phyloP scores from a whole-genome alignment of 2,888 invertebrate genomes.

The Villa cingulata region DNA sequence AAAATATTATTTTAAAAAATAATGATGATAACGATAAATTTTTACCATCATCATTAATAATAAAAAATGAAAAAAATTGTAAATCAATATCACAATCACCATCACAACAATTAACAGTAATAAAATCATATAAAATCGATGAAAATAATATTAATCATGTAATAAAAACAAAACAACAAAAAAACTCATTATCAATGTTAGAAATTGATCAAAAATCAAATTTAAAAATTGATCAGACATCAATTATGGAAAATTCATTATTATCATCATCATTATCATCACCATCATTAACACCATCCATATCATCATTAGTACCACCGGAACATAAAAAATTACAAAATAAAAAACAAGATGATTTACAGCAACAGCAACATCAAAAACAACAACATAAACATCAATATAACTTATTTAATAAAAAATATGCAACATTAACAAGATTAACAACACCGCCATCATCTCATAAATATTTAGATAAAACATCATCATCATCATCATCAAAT shows the following conservation, averaged over 20 bases:
- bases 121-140: conserved; percentile 29
- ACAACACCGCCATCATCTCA: conserved; percentile 8
- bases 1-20: too few relatives aligned
- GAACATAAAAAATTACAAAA: too few relatives aligned
- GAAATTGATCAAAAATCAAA: too few relatives aligned
- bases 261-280: neutral
- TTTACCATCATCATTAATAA: neutral
- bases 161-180: conserved; percentile 16
- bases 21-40: too few relatives aligned
- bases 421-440: conserved; percentile 26
- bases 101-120: conserved; percentile 1
- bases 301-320: too few relatives aligned
- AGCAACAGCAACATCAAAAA: too few relatives aligned
- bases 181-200: too few relatives aligned
- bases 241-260: neutral
- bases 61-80: neutral
- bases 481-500: neutral
- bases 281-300: neutral
- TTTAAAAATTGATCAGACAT: too few relatives aligned
- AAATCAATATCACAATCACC: neutral
- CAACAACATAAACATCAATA: neutral
- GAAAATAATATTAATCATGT: conserved; percentile 32
- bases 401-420: conserved; percentile 22
- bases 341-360: too few relatives aligned
- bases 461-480: neutral